Conservation (phyloP, 1,140 invertebrate genomes). For the Trichoplusia ni region DNA sequence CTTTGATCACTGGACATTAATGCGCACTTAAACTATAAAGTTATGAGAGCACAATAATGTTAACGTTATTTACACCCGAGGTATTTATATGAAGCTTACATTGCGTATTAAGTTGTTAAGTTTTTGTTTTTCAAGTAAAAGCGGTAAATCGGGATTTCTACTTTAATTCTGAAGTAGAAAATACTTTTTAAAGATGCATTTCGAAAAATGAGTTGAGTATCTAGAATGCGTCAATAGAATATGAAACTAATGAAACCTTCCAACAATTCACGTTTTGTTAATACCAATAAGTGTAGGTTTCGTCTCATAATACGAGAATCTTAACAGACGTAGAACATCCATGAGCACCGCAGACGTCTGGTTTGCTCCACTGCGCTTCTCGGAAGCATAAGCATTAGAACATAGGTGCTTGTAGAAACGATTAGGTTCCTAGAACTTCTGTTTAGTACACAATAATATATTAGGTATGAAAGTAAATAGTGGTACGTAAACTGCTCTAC, state of each 20-base stretch:
- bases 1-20: conserved; percentile 8
- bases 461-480: conserved; percentile 6
- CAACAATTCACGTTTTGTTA: too few species aligned
- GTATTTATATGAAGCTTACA: conserved; percentile 25
- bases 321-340: too few species aligned
- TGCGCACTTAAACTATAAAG: neutral
- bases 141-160: too few species aligned
- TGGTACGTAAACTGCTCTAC: neutral
- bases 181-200: too few species aligned
- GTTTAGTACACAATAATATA: neutral
- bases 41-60: neutral
- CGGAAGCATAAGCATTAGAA: neutral
- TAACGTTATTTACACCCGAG: neutral
- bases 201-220: too few species aligned
- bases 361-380: neutral
- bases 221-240: too few species aligned
- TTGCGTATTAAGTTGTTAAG: too few species aligned
- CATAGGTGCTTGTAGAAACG: conserved; percentile 6
- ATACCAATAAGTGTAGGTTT: too few species aligned
- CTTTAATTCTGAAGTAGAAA: too few species aligned
- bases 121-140: too few species aligned
- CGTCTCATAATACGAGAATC: too few species aligned
- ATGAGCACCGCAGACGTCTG: conserved; percentile 7
- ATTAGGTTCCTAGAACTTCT: conserved; percentile 18
- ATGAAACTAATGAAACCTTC: too few species aligned